Percentiles rank a stretch among this genome's conserved stretches.
Conservation (phyloP, 2,888 invertebrate genomes). For the Eudiplozoon nipponicum region DNA sequence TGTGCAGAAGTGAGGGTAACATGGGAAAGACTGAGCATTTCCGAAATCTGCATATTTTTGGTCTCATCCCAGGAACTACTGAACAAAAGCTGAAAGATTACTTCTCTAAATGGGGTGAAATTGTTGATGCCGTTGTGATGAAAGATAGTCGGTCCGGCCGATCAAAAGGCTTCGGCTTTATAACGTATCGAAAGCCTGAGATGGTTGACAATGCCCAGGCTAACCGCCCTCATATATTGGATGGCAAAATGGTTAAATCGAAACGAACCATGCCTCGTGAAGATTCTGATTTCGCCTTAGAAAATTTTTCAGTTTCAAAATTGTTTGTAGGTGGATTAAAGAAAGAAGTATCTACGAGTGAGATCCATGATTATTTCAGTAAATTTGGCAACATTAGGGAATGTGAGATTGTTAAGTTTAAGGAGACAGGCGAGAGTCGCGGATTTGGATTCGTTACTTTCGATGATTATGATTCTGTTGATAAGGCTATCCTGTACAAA, state of each 20-base stretch:
- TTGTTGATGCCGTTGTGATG: constrained; percentile 17
- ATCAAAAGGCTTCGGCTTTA: constrained; percentile 75
- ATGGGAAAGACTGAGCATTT: constrained; percentile 32
- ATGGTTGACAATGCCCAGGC: constrained; percentile 78
- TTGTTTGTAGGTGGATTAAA: constrained; percentile 68
- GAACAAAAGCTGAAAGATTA: constrained; percentile 59
- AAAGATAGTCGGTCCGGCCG: constrained; percentile 12
- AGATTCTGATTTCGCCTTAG: constrained; percentile 48
- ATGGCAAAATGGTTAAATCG: constrained; percentile 69
- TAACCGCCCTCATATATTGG: constrained; percentile 51
- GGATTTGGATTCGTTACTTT: constrained; percentile 86
- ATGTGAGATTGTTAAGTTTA: constrained; percentile 57
- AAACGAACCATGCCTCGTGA: constrained; percentile 69
- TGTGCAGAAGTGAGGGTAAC: no score
- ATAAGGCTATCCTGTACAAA: constrained; percentile 41
- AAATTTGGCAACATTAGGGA: constrained; percentile 46
- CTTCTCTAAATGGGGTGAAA: constrained; percentile 74
- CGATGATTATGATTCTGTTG: constrained; percentile 79
- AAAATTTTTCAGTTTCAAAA: constrained; percentile 67
- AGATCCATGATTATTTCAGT: constrained; percentile 32
- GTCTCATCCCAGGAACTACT: constrained; percentile 56
- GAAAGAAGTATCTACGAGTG: constrained; percentile 61
- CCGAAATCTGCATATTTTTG: constrained; percentile 62
- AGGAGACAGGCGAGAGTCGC: constrained; percentile 60
- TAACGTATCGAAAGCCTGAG: constrained; percentile 59